phyloP scores from a whole-genome alignment of 1,140 invertebrate genomes.

The Agrilus planipennis region DNA sequence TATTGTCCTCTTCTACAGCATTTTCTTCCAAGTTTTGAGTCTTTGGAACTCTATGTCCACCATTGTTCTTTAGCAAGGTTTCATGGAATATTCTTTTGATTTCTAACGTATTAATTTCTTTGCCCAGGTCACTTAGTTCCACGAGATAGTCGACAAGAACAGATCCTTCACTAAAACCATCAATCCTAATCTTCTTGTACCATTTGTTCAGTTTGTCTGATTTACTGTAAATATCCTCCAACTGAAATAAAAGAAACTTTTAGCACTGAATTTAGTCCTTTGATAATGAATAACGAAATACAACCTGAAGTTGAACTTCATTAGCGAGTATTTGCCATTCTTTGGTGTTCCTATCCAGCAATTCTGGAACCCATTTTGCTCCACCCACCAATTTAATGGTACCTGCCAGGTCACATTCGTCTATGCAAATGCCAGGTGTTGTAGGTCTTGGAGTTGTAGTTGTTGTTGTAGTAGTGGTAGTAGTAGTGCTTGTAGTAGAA shows the following conservation, averaged over 20 bases:
- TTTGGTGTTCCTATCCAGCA: conserved; percentile 71
- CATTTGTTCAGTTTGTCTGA: conserved; percentile 61
- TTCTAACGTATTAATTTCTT: conserved; percentile 66
- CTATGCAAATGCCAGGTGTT: conserved; percentile 64
- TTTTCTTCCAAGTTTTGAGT: conserved; percentile 36
- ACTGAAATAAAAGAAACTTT: conserved; percentile 40
- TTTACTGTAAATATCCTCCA: conserved; percentile 67
- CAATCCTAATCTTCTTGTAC: conserved; percentile 76
- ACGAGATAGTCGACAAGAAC: conserved; percentile 83
- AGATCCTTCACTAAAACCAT: conserved; percentile 74
- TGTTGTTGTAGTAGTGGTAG: conserved; percentile 66
- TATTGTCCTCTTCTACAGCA: conserved; percentile 37
- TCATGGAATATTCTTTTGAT: conserved; percentile 73
- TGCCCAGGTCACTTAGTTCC: conserved; percentile 62
- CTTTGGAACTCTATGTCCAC: conserved; percentile 42
- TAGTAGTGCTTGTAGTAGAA: conserved; percentile 46
- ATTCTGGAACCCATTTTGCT: conserved; percentile 71
- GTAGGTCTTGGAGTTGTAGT: conserved; percentile 59
- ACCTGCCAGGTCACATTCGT: conserved; percentile 70
- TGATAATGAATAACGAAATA: background rate
- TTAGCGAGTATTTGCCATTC: conserved; percentile 74
- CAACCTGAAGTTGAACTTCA: conserved; percentile 66
- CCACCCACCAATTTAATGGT: conserved; percentile 73
- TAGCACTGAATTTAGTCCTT: background rate
- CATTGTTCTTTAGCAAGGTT: conserved; percentile 42